Percentiles rank a stretch among this genome's conserved stretches.
Conservation (phyloP, 2,888 invertebrate species). For the Thumatha senex region DNA sequence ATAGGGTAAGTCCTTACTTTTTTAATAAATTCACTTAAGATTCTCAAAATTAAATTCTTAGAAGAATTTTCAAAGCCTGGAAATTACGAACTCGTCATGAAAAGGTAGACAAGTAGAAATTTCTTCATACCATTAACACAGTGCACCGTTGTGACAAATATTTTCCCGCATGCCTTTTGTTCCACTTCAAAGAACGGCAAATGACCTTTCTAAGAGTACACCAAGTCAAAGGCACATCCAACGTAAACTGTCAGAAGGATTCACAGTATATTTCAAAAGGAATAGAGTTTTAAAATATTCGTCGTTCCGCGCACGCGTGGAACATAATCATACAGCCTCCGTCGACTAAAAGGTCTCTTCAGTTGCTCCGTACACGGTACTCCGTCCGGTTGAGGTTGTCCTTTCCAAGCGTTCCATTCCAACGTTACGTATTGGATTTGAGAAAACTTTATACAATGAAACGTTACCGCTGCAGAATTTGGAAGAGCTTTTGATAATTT, state of each 20-base stretch:
- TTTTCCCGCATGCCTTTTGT: constrained; percentile 22
- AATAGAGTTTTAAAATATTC: constrained; percentile 28
- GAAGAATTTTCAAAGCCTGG: too few species aligned
- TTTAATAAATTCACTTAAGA: too few species aligned
- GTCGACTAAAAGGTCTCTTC: constrained; percentile 28
- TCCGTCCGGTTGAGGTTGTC: constrained; percentile 24
- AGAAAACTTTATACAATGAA: constrained; percentile 43
- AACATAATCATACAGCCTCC: constrained; percentile 36
- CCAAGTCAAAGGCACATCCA: constrained; percentile 47
- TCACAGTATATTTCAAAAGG: constrained; percentile 52
- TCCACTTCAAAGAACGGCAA: constrained; percentile 13
- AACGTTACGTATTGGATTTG: constrained; percentile 30
- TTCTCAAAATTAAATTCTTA: too few species aligned
- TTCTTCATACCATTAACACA: constrained; percentile 2
- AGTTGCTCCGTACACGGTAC: constrained; percentile 41
- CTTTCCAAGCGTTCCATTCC: too few species aligned
- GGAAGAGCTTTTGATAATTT: constrained; percentile 30
- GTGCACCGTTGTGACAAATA: constrained; percentile 1
- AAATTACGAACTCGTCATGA: too few species aligned
- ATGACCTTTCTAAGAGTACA: constrained; percentile 40
- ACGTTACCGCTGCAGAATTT: constrained; percentile 28
- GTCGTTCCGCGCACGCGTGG: constrained; percentile 51
- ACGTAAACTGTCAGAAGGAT: constrained; percentile 49
- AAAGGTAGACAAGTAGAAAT: too few species aligned
- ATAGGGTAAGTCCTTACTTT: too few species aligned